Evolutionary conservation across 2,797 vertebrate genomes (phyloP).

Genomic region (Ataeniobius toweri): DNA sequence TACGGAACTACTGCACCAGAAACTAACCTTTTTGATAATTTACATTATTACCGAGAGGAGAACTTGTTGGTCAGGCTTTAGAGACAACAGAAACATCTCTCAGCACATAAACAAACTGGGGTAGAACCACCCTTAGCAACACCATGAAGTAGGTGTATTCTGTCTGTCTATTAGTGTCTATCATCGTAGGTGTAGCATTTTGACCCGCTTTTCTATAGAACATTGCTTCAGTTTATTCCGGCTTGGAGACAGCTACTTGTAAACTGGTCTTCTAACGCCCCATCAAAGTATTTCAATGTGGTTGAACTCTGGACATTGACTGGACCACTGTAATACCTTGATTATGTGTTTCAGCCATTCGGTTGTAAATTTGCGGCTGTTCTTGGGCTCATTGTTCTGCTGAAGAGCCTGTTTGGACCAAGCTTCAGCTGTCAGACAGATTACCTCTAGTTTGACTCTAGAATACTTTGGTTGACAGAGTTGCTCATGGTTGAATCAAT

Average conservation of each 20-base stretch:
- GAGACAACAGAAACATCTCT: slow-evolving; percentile 21
- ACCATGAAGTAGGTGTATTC: not conserved
- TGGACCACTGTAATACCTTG: not conserved
- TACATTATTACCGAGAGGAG: slow-evolving; percentile 11
- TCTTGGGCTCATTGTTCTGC: not conserved
- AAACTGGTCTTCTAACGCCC: not conserved
- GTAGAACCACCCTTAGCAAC: slow-evolving; percentile 12
- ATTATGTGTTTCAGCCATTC: not conserved
- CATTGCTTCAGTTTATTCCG: not conserved
- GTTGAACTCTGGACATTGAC: not conserved
- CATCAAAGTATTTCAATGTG: not conserved
- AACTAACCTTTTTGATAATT: slow-evolving; percentile 23
- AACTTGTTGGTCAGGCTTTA: slow-evolving; percentile 21
- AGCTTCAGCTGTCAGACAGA: not conserved
- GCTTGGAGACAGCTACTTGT: not conserved
- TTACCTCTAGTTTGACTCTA: not conserved
- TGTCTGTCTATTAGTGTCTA: not conserved
- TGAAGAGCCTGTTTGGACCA: not conserved
- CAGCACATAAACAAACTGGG: slow-evolving; percentile 32
- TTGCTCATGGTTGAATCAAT: not conserved
- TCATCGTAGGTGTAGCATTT: not conserved
- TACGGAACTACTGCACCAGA: slow-evolving; percentile 15
- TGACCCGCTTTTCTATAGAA: not conserved
- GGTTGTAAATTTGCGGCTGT: not conserved
- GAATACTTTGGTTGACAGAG: not conserved